phyloP scores from a whole-genome alignment of 2,797 vertebrate genomes.

The Phataginus tetradactyla region DNA sequence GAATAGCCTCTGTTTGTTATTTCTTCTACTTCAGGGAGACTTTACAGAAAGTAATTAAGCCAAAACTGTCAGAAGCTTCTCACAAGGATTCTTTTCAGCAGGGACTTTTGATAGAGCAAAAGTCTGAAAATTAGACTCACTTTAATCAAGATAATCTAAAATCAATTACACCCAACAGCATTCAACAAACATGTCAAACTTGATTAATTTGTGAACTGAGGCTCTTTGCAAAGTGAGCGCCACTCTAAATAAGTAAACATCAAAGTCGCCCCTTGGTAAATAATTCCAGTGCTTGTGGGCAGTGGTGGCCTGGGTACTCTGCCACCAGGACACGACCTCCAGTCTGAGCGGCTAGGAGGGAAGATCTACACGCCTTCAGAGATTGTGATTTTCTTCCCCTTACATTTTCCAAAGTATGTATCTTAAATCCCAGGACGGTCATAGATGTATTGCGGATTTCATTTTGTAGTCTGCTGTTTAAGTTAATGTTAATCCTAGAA shows the following conservation, averaged over 20 bases:
- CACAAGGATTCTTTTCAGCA: conserved; percentile 53
- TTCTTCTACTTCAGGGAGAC: conserved; percentile 48
- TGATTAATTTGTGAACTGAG: conserved; percentile 28
- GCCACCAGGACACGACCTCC: not conserved
- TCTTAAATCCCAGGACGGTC: not conserved
- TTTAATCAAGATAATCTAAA: conserved; percentile 60
- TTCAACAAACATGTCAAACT: not conserved
- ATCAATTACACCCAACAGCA: conserved; percentile 38
- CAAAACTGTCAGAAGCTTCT: conserved; percentile 33
- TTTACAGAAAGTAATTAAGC: conserved; percentile 63
- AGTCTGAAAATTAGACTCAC: conserved; percentile 54
- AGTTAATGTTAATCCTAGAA: not conserved
- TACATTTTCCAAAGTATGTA: not conserved
- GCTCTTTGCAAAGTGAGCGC: not conserved
- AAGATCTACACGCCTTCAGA: not conserved
- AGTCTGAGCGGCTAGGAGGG: not conserved
- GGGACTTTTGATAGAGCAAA: conserved; percentile 15
- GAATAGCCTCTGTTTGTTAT: not conserved
- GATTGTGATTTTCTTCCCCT: not conserved
- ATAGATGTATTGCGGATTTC: not conserved
- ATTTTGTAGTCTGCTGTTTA: not conserved
- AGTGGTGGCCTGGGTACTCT: not conserved
- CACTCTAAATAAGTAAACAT: not conserved
- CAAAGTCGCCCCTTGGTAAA: not conserved
- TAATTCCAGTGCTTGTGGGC: not conserved